Conservation (phyloP, 2,113 vertebrate species). For the Hemichromis elongatus region DNA sequence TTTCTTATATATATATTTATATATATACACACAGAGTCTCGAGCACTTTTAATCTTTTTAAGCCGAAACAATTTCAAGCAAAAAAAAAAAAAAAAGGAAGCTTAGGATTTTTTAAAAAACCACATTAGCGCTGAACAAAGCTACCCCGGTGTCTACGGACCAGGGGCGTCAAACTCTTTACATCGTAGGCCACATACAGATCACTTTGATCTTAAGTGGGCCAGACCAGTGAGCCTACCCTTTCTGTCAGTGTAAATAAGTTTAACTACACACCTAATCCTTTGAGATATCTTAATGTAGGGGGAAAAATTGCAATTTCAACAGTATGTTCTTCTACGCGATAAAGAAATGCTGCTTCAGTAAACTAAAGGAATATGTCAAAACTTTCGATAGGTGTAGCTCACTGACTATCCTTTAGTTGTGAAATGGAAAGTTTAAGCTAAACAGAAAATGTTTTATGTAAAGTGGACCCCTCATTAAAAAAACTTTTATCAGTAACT, state of each 20-base stretch:
- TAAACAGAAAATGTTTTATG: neutral
- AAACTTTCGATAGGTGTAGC: neutral
- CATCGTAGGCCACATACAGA: neutral
- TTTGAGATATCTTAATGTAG: neutral
- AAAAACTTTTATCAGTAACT: too few species aligned
- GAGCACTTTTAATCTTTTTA: neutral
- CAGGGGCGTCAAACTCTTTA: neutral
- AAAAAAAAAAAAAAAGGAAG: neutral
- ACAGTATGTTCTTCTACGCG: neutral
- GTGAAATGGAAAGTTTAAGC: too few species aligned
- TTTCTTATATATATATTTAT: neutral
- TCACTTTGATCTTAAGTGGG: neutral
- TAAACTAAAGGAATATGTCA: neutral
- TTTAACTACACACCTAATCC: neutral
- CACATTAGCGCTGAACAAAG: neutral
- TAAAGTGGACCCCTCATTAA: fast-evolving
- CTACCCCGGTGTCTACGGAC: neutral
- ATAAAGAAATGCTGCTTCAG: neutral
- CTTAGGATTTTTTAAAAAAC: neutral
- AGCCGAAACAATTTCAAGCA: neutral
- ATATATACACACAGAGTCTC: neutral
- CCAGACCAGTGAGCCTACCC: neutral
- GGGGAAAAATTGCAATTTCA: neutral
- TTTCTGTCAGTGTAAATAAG: neutral
- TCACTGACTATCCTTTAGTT: neutral